Percentiles rank a stretch among this genome's conserved stretches.
These are phyloP conservation scores for Melanchra persicariae DNA, from an alignment of 2,888 invertebrate genomes.

Conservation along the genomic window DNA sequence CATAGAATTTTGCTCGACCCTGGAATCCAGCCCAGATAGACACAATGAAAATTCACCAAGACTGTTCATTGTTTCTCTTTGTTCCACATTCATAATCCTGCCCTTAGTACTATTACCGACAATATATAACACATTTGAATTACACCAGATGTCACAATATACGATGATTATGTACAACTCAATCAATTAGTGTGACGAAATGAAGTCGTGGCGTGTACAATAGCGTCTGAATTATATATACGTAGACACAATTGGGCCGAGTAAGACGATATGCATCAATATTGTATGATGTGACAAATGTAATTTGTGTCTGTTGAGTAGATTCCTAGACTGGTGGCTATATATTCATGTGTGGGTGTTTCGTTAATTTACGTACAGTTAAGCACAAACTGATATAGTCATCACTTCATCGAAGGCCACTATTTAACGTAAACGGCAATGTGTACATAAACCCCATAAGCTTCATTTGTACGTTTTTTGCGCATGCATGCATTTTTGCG, in stretches of 20 bases:
- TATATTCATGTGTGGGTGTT: neutral
- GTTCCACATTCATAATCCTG: neutral
- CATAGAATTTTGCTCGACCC: too few relatives aligned
- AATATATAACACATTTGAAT: neutral
- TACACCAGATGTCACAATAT: slow-evolving; percentile 28
- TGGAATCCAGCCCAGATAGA: too few relatives aligned
- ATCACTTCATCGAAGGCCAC: neutral
- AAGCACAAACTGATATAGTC: neutral
- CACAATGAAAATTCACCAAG: slow-evolving; percentile 1
- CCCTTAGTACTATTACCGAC: neutral
- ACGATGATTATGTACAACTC: slow-evolving; percentile 24
- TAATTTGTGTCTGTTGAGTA: slow-evolving; percentile 41
- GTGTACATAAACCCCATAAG: too few relatives aligned
- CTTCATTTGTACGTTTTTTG: too few relatives aligned
- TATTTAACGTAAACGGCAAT: too few relatives aligned
- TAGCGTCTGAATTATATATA: slow-evolving; percentile 49
- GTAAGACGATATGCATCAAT: slow-evolving; percentile 53
- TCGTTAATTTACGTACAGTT: slow-evolving; percentile 16
- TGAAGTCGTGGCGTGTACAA: slow-evolving; percentile 41
- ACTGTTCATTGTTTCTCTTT: neutral
- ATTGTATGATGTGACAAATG: slow-evolving; percentile 49
- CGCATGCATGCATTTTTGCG: too few relatives aligned
- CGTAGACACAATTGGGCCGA: slow-evolving; percentile 14
- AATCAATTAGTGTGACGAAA: slow-evolving; percentile 50
- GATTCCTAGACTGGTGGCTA: slow-evolving; percentile 15